Percentiles rank a stretch among this genome's conserved stretches.
These are phyloP conservation scores for Chelon auratus DNA, from an alignment of 2,797 vertebrate species.

Conservation along the genomic window DNA sequence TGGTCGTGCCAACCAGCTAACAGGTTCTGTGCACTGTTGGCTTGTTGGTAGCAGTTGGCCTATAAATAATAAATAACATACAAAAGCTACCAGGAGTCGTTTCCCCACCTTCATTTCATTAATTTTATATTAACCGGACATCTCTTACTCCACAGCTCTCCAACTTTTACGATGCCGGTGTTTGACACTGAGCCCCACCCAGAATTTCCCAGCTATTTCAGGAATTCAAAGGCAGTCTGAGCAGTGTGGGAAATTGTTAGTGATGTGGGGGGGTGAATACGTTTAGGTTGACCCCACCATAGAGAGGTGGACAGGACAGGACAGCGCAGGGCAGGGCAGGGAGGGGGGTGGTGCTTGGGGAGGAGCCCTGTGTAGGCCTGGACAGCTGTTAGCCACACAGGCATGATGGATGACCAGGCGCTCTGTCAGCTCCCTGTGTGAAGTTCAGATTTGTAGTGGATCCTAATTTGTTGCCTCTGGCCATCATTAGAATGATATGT, in stretches of 20 bases:
- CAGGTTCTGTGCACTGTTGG: background rate
- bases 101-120: background rate
- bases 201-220: conserved; percentile 3
- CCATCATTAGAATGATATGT: conserved; percentile 52
- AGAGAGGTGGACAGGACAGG: conserved; percentile 43
- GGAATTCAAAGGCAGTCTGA: conserved; percentile 19
- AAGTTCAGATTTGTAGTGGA: conserved; percentile 56
- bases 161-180: background rate
- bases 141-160: conserved; percentile 1
- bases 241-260: conserved; percentile 54
- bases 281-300: conserved; percentile 63
- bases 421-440: conserved; percentile 43
- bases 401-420: conserved; percentile 63
- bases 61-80: background rate
- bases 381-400: conserved; percentile 73
- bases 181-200: background rate
- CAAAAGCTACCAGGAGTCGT: background rate
- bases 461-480: conserved; percentile 51
- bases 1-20: background rate
- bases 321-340: background rate
- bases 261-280: conserved; percentile 39
- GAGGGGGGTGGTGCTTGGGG: background rate
- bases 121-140: conserved; percentile 8
- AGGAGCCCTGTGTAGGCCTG: conserved; percentile 6
- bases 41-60: background rate